Evolutionary conservation across 2,113 vertebrate species (phyloP).

Genomic region (Crotalus horridus): DNA sequence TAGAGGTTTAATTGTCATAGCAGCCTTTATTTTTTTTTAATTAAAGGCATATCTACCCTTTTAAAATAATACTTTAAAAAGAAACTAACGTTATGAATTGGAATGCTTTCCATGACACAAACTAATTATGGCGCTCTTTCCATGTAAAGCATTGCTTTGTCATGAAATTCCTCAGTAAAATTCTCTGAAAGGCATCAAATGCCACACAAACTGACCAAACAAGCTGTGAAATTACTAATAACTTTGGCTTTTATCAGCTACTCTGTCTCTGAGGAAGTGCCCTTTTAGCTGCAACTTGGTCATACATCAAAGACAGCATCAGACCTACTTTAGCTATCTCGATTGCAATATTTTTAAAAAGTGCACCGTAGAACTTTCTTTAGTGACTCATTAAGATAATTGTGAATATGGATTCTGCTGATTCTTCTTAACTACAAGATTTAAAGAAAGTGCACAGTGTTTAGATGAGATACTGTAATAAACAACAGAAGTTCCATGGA

Average conservation of each 20-base stretch:
- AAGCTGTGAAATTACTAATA: constrained; percentile 40
- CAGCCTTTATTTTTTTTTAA: not conserved
- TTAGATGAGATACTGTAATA: not conserved
- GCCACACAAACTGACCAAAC: not conserved
- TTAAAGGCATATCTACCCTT: not conserved
- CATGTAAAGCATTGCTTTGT: constrained; percentile 30
- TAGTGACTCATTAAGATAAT: not conserved
- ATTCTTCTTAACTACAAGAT: constrained; percentile 1
- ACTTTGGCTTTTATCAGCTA: constrained; percentile 11
- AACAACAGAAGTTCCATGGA: not conserved
- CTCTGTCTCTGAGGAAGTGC: constrained; percentile 12
- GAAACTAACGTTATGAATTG: constrained; percentile 46
- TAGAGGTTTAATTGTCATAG: not conserved
- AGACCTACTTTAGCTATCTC: not conserved
- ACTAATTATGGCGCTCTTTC: constrained; percentile 52
- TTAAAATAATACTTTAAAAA: constrained; percentile 30
- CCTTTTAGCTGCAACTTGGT: not conserved
- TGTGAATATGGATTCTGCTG: not conserved
- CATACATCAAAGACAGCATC: not conserved
- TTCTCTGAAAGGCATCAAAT: constrained; percentile 41
- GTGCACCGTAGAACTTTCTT: not conserved
- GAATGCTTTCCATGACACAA: constrained; percentile 33
- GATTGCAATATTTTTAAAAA: constrained; percentile 5
- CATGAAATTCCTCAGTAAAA: constrained; percentile 40
- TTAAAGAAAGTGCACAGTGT: not conserved